These are phyloP conservation scores for Halcyon leucocephala DNA, from an alignment of 2,797 vertebrate species.

Conservation along the genomic window DNA sequence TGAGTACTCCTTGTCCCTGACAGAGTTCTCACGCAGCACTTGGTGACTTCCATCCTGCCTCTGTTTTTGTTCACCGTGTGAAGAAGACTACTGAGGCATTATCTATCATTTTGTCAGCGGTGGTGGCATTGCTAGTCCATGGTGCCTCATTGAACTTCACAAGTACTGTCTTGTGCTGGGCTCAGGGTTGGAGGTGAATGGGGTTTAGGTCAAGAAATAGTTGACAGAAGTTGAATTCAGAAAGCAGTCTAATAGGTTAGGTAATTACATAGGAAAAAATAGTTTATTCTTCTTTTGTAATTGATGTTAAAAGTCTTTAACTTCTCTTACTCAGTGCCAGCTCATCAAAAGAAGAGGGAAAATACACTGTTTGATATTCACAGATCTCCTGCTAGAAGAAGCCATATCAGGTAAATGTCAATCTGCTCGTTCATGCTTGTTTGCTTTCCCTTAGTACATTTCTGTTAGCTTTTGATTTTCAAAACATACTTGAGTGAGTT, in stretches of 20 bases:
- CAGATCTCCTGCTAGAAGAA: constrained; percentile 97
- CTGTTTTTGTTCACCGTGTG: not conserved
- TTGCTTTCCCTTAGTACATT: not conserved
- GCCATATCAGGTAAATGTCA: constrained; percentile 92
- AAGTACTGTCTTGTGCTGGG: not conserved
- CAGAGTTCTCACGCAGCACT: not conserved
- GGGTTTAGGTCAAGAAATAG: not conserved
- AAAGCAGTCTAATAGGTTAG: not conserved
- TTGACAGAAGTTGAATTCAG: not conserved
- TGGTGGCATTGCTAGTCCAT: not conserved
- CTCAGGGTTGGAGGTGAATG: rapidly evolving
- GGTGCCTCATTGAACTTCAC: not conserved
- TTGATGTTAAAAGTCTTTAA: not conserved
- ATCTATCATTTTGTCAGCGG: not conserved
- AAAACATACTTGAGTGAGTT: not conserved
- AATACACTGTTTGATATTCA: constrained; percentile 96
- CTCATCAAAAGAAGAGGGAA: constrained; percentile 96
- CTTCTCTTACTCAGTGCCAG: constrained; percentile 86
- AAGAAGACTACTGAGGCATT: not conserved
- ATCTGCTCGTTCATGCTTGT: not conserved
- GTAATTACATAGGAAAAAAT: not conserved
- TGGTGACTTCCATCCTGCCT: not conserved
- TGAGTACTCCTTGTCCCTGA: not conserved
- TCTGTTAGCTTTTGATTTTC: not conserved
- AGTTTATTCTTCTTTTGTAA: not conserved